A percentile compares a stretch with the other conserved stretches of the same genome.
Conservation (phyloP, 1,140 invertebrate genomes). For the Dinoponera quadriceps region DNA sequence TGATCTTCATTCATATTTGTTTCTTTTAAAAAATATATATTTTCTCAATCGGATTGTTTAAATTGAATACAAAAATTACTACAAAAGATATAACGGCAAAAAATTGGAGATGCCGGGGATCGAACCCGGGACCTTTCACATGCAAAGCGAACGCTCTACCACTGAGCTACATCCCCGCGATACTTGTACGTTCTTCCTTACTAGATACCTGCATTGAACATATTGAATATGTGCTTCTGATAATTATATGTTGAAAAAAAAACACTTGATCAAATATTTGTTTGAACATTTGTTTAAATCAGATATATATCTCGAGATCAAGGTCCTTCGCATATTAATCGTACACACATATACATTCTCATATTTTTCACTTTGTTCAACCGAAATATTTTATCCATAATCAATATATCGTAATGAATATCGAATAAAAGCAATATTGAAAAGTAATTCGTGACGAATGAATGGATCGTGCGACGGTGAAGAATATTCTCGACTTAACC, state of each 20-base stretch:
- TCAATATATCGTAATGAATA: conserved; percentile 37
- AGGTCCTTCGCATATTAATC: neutral
- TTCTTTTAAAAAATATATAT: too few relatives aligned
- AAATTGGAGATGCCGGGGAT: conserved; percentile 89
- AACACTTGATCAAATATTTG: neutral
- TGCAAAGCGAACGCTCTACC: conserved; percentile 90
- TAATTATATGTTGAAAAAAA: neutral
- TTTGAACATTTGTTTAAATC: neutral
- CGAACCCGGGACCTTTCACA: conserved; percentile 91
- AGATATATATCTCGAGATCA: neutral
- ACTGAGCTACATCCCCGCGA: conserved; percentile 83
- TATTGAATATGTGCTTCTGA: neutral
- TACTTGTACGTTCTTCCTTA: neutral
- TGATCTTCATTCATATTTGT: too few relatives aligned
- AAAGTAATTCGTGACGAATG: conserved; percentile 44
- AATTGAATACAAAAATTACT: neutral
- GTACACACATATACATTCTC: neutral
- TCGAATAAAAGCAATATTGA: conserved; percentile 49
- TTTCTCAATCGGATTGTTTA: neutral
- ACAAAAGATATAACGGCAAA: conserved; percentile 63
- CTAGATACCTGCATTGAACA: accelerated
- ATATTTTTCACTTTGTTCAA: neutral
- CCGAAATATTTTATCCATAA: neutral
- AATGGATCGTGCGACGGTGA: neutral
- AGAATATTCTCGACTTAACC: conserved; percentile 75